These are phyloP conservation scores for Agonopterix subpropinquella DNA, from an alignment of 2,888 invertebrate genomes.

Conservation along the genomic window DNA sequence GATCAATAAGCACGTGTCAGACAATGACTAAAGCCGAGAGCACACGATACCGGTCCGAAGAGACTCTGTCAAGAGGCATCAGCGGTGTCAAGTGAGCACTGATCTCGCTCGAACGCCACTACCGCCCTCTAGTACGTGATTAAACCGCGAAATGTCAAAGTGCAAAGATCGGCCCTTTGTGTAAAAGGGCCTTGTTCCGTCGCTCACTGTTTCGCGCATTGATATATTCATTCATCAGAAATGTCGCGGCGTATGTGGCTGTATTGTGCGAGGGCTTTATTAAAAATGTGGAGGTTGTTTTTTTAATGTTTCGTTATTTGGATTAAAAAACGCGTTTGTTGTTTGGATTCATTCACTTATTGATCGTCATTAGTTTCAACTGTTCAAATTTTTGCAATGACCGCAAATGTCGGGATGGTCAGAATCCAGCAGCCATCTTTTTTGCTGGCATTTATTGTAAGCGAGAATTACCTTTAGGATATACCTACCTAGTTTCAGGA, in stretches of 20 bases:
- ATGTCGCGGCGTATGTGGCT: constrained; percentile 14
- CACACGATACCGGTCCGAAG: constrained; percentile 38
- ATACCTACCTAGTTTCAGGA: no score
- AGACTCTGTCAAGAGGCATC: constrained; percentile 56
- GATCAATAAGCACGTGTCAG: constrained; percentile 29
- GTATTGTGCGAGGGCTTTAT: not conserved
- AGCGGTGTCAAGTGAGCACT: constrained; percentile 59
- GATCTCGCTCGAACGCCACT: constrained; percentile 45
- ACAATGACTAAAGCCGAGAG: constrained; percentile 29
- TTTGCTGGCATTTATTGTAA: no score
- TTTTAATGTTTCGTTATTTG: no score
- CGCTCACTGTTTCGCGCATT: constrained; percentile 47
- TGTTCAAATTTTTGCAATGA: no score
- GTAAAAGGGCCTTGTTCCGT: constrained; percentile 27
- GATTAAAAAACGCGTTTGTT: no score
- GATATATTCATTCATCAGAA: constrained; percentile 67
- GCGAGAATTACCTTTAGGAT: no score
- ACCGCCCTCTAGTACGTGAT: constrained; percentile 67
- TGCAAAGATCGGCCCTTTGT: constrained; percentile 71
- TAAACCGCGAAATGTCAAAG: constrained; percentile 74
- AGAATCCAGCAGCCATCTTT: no score
- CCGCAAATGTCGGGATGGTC: no score
- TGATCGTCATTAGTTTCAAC: no score
- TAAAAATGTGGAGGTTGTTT: not conserved
- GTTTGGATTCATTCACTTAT: no score